phyloP scores from a whole-genome alignment of 2,888 invertebrate genomes.

The Stegophylla sp. region DNA sequence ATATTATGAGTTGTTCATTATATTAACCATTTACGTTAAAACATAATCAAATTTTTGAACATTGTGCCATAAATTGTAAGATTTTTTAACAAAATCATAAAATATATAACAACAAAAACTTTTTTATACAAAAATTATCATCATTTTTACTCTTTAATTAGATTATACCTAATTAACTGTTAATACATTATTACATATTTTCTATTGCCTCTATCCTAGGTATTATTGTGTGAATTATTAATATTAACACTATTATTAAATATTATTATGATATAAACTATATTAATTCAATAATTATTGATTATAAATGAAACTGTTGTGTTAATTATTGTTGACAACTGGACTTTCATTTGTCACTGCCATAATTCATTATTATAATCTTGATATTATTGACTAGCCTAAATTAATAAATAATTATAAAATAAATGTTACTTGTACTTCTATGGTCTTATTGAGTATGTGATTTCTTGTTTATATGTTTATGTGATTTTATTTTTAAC shows the following conservation, averaged over 20 bases:
- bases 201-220: constrained; percentile 31
- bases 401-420: not conserved
- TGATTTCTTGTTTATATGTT: no score
- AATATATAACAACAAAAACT: not conserved
- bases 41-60: constrained; percentile 1
- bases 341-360: constrained; percentile 22
- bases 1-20: no score
- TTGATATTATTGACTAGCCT: not conserved
- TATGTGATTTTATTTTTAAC: not conserved
- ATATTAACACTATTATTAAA: not conserved
- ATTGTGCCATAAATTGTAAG: not conserved
- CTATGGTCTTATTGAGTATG: no score
- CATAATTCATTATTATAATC: constrained; percentile 11
- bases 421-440: not conserved
- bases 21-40: no score
- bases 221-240: constrained; percentile 32
- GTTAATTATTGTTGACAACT: constrained; percentile 2
- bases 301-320: not conserved
- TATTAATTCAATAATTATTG: not conserved
- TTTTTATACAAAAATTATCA: not conserved
- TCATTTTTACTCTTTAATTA: not conserved
- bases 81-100: not conserved
- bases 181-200: not conserved
- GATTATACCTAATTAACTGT: not conserved
- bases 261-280: not conserved